Evolutionary conservation across 2,888 invertebrate species (phyloP), one percentile per base, ranked within the genome.

Genomic region (Synanthedon formicaeformis): DNA sequence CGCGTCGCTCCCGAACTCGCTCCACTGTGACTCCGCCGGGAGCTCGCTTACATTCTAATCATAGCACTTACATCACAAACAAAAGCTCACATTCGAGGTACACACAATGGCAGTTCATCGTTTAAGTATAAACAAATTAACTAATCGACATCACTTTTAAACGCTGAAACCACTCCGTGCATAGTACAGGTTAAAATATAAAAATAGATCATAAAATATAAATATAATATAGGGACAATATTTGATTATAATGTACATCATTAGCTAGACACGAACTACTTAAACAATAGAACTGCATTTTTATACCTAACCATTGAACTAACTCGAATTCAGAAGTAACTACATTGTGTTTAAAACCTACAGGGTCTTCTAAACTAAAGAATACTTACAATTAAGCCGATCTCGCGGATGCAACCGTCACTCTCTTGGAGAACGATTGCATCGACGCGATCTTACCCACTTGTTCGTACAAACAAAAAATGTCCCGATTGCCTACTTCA

Each of bases 301-400:
- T 57, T 56, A 71, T 49, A 45, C 45, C 14, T 45, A 45, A 71
- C 71, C 75, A 76, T 69, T 68, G 81, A 84, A 82, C 85, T 82
- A 85, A 87, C 85, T 82, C 81, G 81, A 86, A 86, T 81, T 86
- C 86, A 86, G 78, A 74, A 75, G 80, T 76, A 81, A 74, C 84
- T 83, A 78, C 77, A 78, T 78, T 10, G 75, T 67, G 73, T 64
- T 74, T 80, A 78, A 34, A 73, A 61, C 75, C 82, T 84, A 81
- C 63, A 51, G 52, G 52, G 54, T 52, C 23, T 23, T 23, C 56
- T 56, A 56, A 68, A 63, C 80, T 81, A 84, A 71, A 72, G 79
- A 85, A 86, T 84, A 84, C 85, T 85, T 87, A 86, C 76, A 69
- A 76, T 78, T 70, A 81, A 63, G 69, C 61, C 63, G 77, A 75